Base-by-base conservation (phyloP, 2,888 invertebrate genomes). In the Branchipolynoe longqiensis region DNA sequence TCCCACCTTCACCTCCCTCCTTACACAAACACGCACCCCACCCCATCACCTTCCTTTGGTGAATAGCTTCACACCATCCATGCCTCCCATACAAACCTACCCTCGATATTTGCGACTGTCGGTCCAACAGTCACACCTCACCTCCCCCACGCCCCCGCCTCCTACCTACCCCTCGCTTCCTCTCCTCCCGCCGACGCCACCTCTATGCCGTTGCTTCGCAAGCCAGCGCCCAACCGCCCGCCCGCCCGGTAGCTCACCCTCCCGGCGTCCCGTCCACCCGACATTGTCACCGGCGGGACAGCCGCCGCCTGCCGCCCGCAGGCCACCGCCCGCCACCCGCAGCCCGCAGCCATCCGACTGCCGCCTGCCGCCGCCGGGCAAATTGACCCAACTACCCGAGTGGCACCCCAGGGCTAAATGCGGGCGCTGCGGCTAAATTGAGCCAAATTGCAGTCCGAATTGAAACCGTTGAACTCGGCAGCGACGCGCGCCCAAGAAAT, bases 391-490 rank as follows among this genome's bases (percentile, higher is more conserved):
- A 78, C 78, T 78, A 78, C 78, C 48, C 48, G 41, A 22, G 41
- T 25, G 48, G 1, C 28, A 31, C 54, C 48, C 54, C 25, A 48
- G 28, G 48, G 41, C 78, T 41, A 54, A 78, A 48, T 31, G 54
- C 22, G n/a, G 8, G 31, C 28, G 14, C 78, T 22, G 28, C 41
- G 18, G 48, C 48, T 48, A 78, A 78, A 78, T 78, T 78, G 78
- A 78, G 28, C 54, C n/a, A 48, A 78, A 78, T 78, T 78, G 78
- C 48, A 8, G 78, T 6, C 78, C 41, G 78, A 78, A 78, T 78
- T 78, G 78, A 78, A 78, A 78, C 78, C 78, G 78, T 18, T 78
- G 78, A 78, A 78, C 78, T 78, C 28, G n/a, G 78, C 78, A 25
- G 54, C 78, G 36, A n/a, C 18, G 31, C 78, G 41, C 28, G 28